phyloP scores from a whole-genome alignment of 1,140 invertebrate species.

The Zeugodacus cucurbitae region DNA sequence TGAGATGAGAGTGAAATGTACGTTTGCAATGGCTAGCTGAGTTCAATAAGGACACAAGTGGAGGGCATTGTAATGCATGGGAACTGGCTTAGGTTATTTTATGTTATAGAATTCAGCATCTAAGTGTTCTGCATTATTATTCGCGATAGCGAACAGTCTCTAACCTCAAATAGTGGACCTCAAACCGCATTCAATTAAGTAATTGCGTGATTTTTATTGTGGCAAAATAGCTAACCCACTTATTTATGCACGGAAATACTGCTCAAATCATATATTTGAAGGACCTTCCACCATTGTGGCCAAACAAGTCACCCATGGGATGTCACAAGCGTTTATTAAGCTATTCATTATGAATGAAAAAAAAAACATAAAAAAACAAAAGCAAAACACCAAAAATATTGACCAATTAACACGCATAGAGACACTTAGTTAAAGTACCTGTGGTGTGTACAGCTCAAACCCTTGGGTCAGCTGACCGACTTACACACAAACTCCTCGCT shows the following conservation, averaged over 20 bases:
- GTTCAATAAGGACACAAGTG: no score
- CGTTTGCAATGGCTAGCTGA: neutral
- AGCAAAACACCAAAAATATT: neutral
- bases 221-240: conserved; percentile 18
- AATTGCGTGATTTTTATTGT: conserved; percentile 42
- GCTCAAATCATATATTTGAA: neutral
- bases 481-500: neutral
- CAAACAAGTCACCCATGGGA: neutral
- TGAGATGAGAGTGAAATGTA: neutral
- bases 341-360: neutral
- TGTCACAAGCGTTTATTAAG: neutral
- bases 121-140: no score
- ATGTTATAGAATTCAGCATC: no score
- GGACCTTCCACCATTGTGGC: neutral
- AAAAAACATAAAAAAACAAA: no score
- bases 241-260: neutral
- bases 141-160: neutral
- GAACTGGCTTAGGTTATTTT: no score
- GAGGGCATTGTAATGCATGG: no score
- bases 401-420: conserved; percentile 38
- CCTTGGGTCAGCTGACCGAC: neutral
- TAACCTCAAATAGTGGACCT: neutral
- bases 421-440: neutral
- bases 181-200: neutral
- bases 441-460: neutral